Conservation (phyloP, 2,888 invertebrate genomes). For the Rhingia rostrata region DNA sequence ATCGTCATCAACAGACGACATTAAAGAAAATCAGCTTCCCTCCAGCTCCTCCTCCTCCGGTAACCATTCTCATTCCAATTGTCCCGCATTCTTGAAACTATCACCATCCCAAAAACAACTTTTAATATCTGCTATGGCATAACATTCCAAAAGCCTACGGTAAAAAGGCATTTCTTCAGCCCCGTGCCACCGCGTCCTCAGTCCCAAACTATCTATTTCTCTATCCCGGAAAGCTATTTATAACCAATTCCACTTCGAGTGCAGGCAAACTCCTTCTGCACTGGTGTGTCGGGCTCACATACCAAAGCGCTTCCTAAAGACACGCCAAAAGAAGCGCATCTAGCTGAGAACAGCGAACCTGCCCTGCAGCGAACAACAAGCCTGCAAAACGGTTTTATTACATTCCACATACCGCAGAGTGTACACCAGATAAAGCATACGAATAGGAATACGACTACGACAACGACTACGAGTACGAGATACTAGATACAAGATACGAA, state of each 20-base stretch:
- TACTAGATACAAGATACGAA: too few species aligned
- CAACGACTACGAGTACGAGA: too few species aligned
- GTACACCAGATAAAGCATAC: conserved; percentile 18
- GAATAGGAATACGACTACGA: background rate
- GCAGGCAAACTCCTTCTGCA: conserved; percentile 31
- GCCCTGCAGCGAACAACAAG: conserved; percentile 41
- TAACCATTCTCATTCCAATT: conserved; percentile 3
- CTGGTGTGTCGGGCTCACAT: conserved; percentile 41
- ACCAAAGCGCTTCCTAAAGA: conserved; percentile 48
- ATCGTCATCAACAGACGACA: conserved; percentile 60
- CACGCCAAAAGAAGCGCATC: conserved; percentile 52
- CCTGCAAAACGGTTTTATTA: conserved; percentile 51
- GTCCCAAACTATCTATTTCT: background rate
- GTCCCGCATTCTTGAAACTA: conserved; percentile 46
- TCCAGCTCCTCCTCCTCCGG: background rate
- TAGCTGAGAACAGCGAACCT: conserved; percentile 34
- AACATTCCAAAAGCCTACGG: conserved; percentile 67
- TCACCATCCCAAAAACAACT: conserved; percentile 39
- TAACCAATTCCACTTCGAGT: conserved; percentile 53
- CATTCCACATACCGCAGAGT: conserved; percentile 69
- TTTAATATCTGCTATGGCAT: conserved; percentile 46
- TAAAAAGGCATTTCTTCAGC: conserved; percentile 50
- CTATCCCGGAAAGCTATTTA: conserved; percentile 64
- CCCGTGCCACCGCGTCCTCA: background rate
- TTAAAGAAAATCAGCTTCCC: conserved; percentile 42